Conservation (phyloP, 2,888 invertebrate species). For the Epinotia bilunana region DNA sequence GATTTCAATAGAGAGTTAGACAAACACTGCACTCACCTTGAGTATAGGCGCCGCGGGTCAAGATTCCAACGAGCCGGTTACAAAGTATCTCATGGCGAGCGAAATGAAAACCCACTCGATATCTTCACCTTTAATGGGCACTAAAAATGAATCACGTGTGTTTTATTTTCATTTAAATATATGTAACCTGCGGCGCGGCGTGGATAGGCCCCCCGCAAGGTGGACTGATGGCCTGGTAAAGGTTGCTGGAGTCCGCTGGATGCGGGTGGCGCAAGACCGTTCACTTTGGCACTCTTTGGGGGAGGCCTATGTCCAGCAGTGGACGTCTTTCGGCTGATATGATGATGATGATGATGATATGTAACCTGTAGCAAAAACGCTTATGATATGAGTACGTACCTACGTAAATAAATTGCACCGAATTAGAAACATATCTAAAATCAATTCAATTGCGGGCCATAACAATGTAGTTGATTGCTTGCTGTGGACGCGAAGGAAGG, state of each 20-base stretch:
- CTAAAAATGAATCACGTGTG: not conserved
- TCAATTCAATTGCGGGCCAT: not conserved
- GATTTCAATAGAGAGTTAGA: constrained; percentile 32
- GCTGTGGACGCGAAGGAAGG: constrained; percentile 30
- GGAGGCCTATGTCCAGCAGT: too few relatives aligned
- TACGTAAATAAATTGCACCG: not conserved
- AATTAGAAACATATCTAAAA: not conserved
- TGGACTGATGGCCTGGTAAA: too few relatives aligned
- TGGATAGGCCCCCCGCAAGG: too few relatives aligned
- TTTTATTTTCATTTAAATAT: not conserved
- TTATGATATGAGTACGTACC: not conserved
- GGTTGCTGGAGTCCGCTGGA: too few relatives aligned
- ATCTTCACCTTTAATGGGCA: constrained; percentile 22
- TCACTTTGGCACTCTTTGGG: too few relatives aligned
- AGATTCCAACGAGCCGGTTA: constrained; percentile 38
- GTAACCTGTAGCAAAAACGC: too few relatives aligned
- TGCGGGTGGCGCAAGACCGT: too few relatives aligned
- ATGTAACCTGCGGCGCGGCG: too few relatives aligned
- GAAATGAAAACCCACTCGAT: constrained; percentile 14
- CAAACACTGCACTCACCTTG: constrained; percentile 31
- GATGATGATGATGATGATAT: too few relatives aligned
- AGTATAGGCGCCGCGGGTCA: constrained; percentile 31
- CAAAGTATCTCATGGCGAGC: constrained; percentile 36
- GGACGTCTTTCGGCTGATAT: too few relatives aligned
- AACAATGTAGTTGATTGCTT: constrained; percentile 25